phyloP scores from a whole-genome alignment of 2,888 invertebrate species.

The Leptinotarsa rubiginosa region DNA sequence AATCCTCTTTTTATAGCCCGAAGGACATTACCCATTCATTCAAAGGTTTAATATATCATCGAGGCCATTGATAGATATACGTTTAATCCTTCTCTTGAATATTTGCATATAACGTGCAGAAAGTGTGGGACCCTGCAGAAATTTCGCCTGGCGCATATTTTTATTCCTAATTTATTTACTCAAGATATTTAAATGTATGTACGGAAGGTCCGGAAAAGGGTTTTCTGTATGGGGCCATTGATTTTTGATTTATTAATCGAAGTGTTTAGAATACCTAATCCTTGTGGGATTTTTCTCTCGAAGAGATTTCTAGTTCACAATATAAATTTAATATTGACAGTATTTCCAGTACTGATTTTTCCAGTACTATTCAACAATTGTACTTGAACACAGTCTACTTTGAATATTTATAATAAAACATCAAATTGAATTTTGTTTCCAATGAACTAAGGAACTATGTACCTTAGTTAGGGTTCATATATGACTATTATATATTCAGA shows the following conservation, averaged over 20 bases:
- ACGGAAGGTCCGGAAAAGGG: conserved; percentile 29
- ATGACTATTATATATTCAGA: too few relatives aligned
- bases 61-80: conserved; percentile 50
- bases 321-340: conserved; percentile 41
- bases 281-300: conserved; percentile 52
- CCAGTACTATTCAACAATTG: too few relatives aligned
- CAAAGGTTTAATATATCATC: conserved; percentile 53
- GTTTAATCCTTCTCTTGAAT: conserved; percentile 49
- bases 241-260: conserved; percentile 57
- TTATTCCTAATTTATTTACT: conserved; percentile 53
- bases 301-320: conserved; percentile 28
- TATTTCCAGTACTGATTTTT: too few relatives aligned
- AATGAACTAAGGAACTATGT: too few relatives aligned
- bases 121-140: conserved; percentile 49
- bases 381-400: too few relatives aligned
- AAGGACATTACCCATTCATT: conserved; percentile 54
- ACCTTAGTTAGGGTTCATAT: too few relatives aligned
- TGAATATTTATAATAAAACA: too few relatives aligned
- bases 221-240: conserved; percentile 43
- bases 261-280: conserved; percentile 54
- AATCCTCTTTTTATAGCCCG: conserved; percentile 54
- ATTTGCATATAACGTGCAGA: conserved; percentile 47
- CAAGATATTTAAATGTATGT: conserved; percentile 49
- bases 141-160: conserved; percentile 47
- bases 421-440: too few relatives aligned